Evolutionary conservation across 2,797 vertebrate species (phyloP), one percentile per base, ranked within the genome.

Genomic region (Onychomys torridus): DNA sequence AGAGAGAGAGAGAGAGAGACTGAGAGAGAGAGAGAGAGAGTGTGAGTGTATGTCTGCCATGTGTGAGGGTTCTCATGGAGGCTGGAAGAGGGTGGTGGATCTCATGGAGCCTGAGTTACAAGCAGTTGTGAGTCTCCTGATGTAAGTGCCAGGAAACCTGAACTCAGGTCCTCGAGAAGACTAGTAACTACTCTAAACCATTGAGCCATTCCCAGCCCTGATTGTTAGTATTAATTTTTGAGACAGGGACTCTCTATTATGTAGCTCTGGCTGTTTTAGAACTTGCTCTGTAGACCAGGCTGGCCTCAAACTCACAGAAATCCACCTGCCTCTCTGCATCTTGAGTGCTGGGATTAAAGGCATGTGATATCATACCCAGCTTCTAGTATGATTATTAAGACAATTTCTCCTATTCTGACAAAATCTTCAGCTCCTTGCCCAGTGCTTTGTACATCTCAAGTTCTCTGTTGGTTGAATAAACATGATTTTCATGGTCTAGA

Each of bases 381-480:
- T 59, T 82, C 79, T 59, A 40, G 55, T 63, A 29, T 88, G 89
- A 71, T 94, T 91, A 91, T 92, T 91, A 84, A 95, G 63, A n/a
- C 82, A 79, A 34, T 65, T 89, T 93, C 59, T 65, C 40, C 89
- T 92, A 13, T 75, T 46, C 46, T 52, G 49, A 52, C 49, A 52
- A 96, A 76, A 88, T 49, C 59, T 90, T 25, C 2, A 77, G 40
- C n/a, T 82, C 19, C 23, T 89, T 96, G 59, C 52, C 13, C 49
- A 83, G 46, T 96, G 79, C 71, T 95, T 96, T 95, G 61, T 52
- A 84, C 6, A 46, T 76, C 34, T 89, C 63, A 65, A 46, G 40
- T 94, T 93, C 21, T 91, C 25, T 73, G 4, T 57, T 16, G 61
- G 12, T 37, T 90, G 52, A 95, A 65, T 87, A 34, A 84, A 17